Conservation (phyloP, 2,113 vertebrate genomes). For the Mugil cephalus region DNA sequence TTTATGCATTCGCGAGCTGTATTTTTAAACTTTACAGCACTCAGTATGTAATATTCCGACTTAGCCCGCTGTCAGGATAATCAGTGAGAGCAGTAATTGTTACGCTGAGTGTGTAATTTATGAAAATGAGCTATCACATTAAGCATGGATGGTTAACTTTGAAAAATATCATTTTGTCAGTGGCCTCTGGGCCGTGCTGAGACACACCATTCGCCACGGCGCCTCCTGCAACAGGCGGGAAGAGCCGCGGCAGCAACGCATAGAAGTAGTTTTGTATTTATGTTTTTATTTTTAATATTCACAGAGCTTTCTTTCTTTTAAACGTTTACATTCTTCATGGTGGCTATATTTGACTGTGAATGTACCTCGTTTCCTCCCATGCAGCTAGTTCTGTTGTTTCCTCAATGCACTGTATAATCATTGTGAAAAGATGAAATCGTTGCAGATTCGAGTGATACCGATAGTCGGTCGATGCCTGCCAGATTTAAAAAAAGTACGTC, state of each 20-base stretch:
- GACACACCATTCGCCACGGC: slow-evolving; percentile 14
- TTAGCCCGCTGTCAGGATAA: slow-evolving; percentile 41
- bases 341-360: slow-evolving; percentile 75
- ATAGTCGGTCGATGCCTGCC: slow-evolving; percentile 78
- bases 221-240: slow-evolving; percentile 27
- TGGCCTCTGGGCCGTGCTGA: slow-evolving; percentile 39
- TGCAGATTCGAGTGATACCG: slow-evolving; percentile 69
- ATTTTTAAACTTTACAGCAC: slow-evolving; percentile 56
- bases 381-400: slow-evolving; percentile 56
- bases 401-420: slow-evolving; percentile 71
- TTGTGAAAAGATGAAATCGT: slow-evolving; percentile 67
- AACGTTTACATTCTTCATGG: slow-evolving; percentile 61
- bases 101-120: slow-evolving; percentile 63
- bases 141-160: slow-evolving; percentile 54
- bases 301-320: slow-evolving; percentile 32
- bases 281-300: slow-evolving; percentile 48
- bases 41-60: slow-evolving; percentile 46
- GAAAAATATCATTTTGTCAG: slow-evolving; percentile 43
- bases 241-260: slow-evolving; percentile 43
- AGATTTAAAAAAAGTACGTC: slow-evolving; percentile 64
- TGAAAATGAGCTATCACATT: slow-evolving; percentile 59
- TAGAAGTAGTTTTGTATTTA: slow-evolving; percentile 29
- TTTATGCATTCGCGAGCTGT: slow-evolving; percentile 44
- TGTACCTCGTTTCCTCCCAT: slow-evolving; percentile 64
- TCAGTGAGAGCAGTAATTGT: slow-evolving; percentile 39